Evolutionary conservation across 1,140 invertebrate genomes (phyloP).

Genomic region (Panagrolaimus sp.): DNA sequence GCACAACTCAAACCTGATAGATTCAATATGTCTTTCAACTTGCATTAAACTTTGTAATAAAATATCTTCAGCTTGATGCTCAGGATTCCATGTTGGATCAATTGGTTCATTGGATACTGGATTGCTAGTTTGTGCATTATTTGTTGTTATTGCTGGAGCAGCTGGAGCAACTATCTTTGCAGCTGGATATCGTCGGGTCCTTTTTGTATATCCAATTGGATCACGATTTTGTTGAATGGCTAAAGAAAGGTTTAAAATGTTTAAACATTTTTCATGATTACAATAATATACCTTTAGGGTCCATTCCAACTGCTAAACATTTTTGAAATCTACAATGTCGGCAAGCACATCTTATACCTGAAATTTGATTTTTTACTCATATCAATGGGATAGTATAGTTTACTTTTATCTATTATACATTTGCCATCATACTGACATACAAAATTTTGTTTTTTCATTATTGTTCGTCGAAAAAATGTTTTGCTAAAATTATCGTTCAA

Average conservation of each 20-base stretch:
- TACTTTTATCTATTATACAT: conserved; percentile 53
- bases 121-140: neutral
- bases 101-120: conserved; percentile 12
- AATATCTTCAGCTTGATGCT: conserved; percentile 35
- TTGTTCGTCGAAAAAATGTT: conserved; percentile 54
- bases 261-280: neutral
- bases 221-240: conserved; percentile 58
- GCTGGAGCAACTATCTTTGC: conserved; percentile 21
- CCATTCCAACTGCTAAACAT: conserved; percentile 56
- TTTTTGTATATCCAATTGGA: conserved; percentile 55
- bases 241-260: neutral
- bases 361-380: neutral
- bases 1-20: conserved; percentile 23
- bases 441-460: conserved; percentile 57
- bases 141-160: conserved; percentile 6
- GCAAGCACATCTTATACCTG: conserved; percentile 54
- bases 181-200: conserved; percentile 44
- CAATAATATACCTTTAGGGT: conserved; percentile 37
- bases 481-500: conserved; percentile 42
- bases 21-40: conserved; percentile 34
- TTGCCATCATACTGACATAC: conserved; percentile 50
- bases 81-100: conserved; percentile 19
- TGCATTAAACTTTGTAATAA: conserved; percentile 31
- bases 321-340: conserved; percentile 54
- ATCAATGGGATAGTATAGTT: neutral